Evolutionary conservation across 1,140 invertebrate species (phyloP), one percentile per base, ranked within the genome.

Genomic region (Macrostomum lignano): DNA sequence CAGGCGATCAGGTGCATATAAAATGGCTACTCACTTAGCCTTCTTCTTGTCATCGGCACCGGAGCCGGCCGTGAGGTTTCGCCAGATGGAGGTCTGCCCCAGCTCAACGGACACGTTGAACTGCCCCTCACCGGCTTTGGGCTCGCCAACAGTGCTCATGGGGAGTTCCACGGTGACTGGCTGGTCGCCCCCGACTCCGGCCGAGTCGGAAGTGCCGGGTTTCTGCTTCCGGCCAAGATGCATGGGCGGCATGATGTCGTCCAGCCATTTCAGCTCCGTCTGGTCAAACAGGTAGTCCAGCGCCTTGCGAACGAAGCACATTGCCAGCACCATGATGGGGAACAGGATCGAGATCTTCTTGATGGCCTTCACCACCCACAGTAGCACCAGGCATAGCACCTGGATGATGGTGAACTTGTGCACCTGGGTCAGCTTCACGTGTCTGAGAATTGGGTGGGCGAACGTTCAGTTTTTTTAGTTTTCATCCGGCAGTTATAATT

Each of bases 361-460:
- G 60, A 88, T 84, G 1, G 79, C 86, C 56, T 96, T 96, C 42
- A 96, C 78, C 17, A 74, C 57, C 84, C 86, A 94, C 4, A 96
- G 63, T 26, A 73, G 67, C 6, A 71, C 65, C n/a, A 96, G 64
- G 54, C 84, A 94, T 15, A 72, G 56, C 35, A 96, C 46, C 61
- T 98, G 88, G 37, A 94, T 81, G 1, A 69, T 42, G n/a, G 88
- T 96, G 48, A 91, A 98, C 36, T 93, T 42, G 52, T 96, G 86
- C 7, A 96, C 84, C 35, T 74, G 67, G 38, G 69, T 72, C 9
- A 88, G 68, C 25, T 77, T 79, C 14, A 96, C 84, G 38, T 58
- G 45, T 21, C 31, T 32, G 31, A 19, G 7, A 11, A 32, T 6
- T 15, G 19, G 6, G 9, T 6, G 9, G 6, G 19, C 19, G 6